Percentiles rank a stretch among this genome's conserved stretches.
These are phyloP conservation scores for Paramormyrops hopkinsi DNA, from an alignment of 2,797 vertebrate genomes.

Conservation along the genomic window DNA sequence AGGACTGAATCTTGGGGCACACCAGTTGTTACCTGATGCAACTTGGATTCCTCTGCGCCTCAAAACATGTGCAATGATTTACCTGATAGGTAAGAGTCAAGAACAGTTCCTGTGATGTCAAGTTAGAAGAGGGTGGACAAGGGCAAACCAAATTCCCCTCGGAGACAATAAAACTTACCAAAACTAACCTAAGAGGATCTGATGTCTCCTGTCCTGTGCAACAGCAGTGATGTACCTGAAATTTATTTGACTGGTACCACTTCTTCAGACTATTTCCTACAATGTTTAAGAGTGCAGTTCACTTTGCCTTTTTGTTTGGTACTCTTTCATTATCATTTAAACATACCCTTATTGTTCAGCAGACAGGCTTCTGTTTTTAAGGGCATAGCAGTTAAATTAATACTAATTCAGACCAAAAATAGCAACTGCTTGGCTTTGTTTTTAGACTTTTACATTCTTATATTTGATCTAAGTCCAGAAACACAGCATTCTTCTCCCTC, in stretches of 20 bases:
- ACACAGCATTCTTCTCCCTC: not conserved
- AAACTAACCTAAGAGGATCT: not conserved
- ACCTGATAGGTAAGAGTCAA: not conserved
- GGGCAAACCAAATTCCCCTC: not conserved
- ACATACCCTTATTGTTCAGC: not conserved
- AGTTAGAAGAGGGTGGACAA: not conserved
- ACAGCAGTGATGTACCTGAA: not conserved
- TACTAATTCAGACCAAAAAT: not conserved
- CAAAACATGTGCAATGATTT: not conserved
- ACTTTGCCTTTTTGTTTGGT: not conserved
- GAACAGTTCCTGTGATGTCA: not conserved
- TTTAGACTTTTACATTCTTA: not conserved
- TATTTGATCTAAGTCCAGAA: not conserved
- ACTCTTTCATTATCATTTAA: not conserved
- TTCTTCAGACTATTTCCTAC: not conserved
- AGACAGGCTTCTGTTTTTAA: not conserved
- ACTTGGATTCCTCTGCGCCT: not conserved
- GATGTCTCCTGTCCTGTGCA: not conserved
- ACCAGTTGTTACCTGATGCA: not conserved
- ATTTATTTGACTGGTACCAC: not conserved
- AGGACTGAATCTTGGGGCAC: not conserved
- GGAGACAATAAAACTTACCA: not conserved
- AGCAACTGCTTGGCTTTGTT: not conserved
- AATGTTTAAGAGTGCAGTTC: not conserved
- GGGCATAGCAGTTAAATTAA: not conserved